Conservation (phyloP, 2,797 vertebrate genomes). For the Pangasius macronema region DNA sequence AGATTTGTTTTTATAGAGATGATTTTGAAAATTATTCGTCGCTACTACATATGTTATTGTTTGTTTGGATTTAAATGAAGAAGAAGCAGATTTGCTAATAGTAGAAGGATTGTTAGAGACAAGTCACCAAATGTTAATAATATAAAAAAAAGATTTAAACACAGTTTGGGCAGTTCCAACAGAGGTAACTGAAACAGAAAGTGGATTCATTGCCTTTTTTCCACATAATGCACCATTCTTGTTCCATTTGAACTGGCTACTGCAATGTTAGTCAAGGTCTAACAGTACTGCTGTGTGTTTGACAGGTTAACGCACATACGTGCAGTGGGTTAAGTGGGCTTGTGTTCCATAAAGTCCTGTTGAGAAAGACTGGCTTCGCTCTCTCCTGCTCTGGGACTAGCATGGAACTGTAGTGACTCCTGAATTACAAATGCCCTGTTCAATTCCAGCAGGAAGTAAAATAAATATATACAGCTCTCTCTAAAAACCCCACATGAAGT, state of each 20-base stretch:
- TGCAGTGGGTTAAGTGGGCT: slow-evolving; percentile 17
- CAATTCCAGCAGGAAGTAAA: slow-evolving; percentile 55
- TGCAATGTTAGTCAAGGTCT: background rate
- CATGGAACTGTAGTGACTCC: slow-evolving; percentile 42
- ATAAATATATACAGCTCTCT: slow-evolving; percentile 56
- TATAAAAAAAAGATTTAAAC: background rate
- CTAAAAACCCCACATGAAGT: slow-evolving; percentile 54
- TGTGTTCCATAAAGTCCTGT: slow-evolving; percentile 50
- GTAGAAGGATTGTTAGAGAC: background rate
- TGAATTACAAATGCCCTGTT: slow-evolving; percentile 54
- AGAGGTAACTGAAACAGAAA: slow-evolving; percentile 21
- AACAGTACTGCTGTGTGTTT: slow-evolving; percentile 22
- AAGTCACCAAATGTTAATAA: background rate
- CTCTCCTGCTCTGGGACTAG: slow-evolving; percentile 43
- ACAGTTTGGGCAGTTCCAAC: background rate
- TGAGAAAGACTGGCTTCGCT: slow-evolving; percentile 48
- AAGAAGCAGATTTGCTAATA: background rate
- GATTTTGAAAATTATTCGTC: background rate
- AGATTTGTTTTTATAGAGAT: background rate
- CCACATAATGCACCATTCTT: slow-evolving; percentile 9
- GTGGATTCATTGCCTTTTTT: background rate
- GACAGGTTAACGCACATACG: slow-evolving; percentile 10
- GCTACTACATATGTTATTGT: background rate
- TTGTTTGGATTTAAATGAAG: background rate
- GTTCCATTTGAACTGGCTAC: background rate